A percentile compares a stretch with the other conserved stretches of the same genome.
phyloP scores from a whole-genome alignment of 2,888 invertebrate genomes.

The Blera fallax region DNA sequence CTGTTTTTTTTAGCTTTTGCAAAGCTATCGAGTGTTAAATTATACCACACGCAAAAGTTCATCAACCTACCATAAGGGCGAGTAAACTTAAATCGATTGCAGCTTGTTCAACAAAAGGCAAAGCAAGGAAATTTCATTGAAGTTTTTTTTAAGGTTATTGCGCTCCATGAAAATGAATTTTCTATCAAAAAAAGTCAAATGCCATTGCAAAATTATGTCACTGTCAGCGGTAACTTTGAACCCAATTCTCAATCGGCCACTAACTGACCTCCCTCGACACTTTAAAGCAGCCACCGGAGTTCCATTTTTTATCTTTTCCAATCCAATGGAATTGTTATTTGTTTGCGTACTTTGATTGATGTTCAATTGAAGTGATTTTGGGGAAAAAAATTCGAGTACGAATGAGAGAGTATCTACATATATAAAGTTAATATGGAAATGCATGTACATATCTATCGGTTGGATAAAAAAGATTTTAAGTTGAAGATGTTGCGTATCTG shows the following conservation, averaged over 20 bases:
- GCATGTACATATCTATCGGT: not conserved
- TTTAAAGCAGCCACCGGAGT: not conserved
- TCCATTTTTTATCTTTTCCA: not conserved
- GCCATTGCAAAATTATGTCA: constrained; percentile 44
- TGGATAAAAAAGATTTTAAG: not conserved
- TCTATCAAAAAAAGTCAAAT: not conserved
- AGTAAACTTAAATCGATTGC: not conserved
- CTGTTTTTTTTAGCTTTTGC: not conserved
- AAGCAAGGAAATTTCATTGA: constrained; percentile 8
- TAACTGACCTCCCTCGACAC: constrained; percentile 21
- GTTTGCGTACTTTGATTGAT: constrained; percentile 29
- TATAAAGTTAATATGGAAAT: too few species aligned
- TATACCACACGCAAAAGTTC: constrained; percentile 15
- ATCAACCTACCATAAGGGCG: constrained; percentile 33
- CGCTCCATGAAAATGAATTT: not conserved
- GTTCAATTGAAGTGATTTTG: constrained; percentile 29
- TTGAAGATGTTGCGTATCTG: constrained; percentile 6
- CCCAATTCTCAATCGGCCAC: constrained; percentile 8
- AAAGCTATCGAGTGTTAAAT: constrained; percentile 4
- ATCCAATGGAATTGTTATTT: constrained; percentile 37
- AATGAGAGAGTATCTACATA: not conserved
- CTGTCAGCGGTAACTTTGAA: constrained; percentile 45
- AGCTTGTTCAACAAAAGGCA: not conserved
- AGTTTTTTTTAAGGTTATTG: not conserved
- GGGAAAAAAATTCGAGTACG: constrained; percentile 7